Conservation (phyloP, 2,113 vertebrate species). For the Syrrhaptes paradoxus region DNA sequence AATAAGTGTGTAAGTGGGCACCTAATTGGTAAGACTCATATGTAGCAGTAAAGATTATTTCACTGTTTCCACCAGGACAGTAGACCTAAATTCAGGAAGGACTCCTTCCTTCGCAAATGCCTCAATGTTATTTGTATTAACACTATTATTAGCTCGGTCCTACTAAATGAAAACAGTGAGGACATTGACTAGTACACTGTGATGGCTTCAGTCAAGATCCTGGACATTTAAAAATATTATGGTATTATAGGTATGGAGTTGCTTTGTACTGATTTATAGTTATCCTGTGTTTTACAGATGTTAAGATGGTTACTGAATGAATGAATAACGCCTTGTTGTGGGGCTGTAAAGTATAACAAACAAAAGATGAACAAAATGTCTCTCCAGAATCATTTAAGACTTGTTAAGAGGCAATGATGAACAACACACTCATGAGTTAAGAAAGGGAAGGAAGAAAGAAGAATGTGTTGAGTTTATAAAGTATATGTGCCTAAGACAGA, state of each 20-base stretch:
- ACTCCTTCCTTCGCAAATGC: not conserved
- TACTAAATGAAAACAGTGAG: not conserved
- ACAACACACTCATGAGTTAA: not conserved
- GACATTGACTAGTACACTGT: not conserved
- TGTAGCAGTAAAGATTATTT: not conserved
- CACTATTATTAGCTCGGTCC: accelerated
- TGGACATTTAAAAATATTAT: not conserved
- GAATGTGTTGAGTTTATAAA: not conserved
- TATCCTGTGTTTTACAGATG: not conserved
- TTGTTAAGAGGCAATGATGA: not conserved
- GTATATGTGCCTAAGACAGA: not conserved
- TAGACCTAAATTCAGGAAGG: not conserved
- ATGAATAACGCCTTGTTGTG: not conserved
- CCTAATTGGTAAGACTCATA: not conserved
- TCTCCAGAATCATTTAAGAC: not conserved
- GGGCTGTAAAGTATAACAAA: not conserved
- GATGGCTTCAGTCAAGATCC: not conserved
- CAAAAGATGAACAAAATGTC: not conserved
- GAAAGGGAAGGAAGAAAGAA: not conserved
- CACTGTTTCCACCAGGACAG: not conserved
- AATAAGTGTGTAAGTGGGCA: not conserved
- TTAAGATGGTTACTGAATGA: not conserved
- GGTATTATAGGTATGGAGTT: not conserved
- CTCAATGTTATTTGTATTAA: not conserved
- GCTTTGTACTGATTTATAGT: not conserved